Base-by-base conservation (phyloP, 2,113 vertebrate genomes). In the Geococcyx californianus region DNA sequence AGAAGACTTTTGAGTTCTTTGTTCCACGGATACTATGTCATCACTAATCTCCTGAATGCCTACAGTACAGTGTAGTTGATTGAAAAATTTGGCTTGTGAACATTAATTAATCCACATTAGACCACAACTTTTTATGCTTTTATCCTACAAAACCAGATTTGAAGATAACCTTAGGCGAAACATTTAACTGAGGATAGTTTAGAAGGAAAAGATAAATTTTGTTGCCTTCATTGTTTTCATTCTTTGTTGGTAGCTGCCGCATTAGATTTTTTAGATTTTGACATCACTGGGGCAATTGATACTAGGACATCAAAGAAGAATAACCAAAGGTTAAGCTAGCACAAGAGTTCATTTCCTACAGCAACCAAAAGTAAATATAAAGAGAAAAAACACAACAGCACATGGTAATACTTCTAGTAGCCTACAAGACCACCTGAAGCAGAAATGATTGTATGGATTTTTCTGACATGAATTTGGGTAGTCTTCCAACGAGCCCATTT, bases 361-460 rank as follows among this genome's bases (percentile, higher is more conserved):
- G 12, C 7, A 51, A 54, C 24, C 70, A 16, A 77, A 76, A 83
- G 70, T 29, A 24, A n/a, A n/a, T 67, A 33, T 47, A 87, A 52
- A 91, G 16, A 58, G 83, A 87, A 54, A 29, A 76, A 58, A 9
- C 3, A 34, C 34, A 63, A 34, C 18, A 89, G 11, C 42, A 38
- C 84, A 84, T 40, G 24, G 14, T 67, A 89, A 67, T 82, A 67
- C 42, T 77, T 76, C 60, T 77, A 76, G 56, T 68, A 95, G 74
- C 26, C 77, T 79, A 75, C 79, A 86, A 88, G 63, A 54, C 36
- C 86, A 94, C 75, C n/a, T 55, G 42, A 88, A 72, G 72, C 75
- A 93, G 63, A 90, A 93, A 80, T 24, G 10, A 63, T 84, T 90
- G 25, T 86, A 92, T 58, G 56, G 85, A 96, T 93, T 96, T 93